phyloP scores from a whole-genome alignment of 1,140 invertebrate genomes.

The Vanessa tameamea region DNA sequence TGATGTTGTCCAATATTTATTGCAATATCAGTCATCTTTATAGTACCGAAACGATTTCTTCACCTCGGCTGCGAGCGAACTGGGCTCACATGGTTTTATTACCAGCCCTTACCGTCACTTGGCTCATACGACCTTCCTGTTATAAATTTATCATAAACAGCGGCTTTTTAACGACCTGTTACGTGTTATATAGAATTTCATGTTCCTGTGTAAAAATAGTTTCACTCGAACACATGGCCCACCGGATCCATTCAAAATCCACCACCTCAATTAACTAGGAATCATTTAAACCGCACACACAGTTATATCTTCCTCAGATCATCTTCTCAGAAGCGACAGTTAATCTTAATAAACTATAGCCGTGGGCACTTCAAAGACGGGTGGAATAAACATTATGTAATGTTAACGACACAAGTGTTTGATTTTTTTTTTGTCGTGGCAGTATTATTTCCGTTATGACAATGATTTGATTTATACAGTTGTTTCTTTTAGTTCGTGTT shows the following conservation, averaged over 20 bases:
- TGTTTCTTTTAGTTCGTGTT: too few relatives aligned
- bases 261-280: not conserved
- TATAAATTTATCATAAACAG: too few relatives aligned
- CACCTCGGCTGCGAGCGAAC: too few relatives aligned
- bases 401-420: not conserved
- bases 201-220: not conserved
- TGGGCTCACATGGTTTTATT: too few relatives aligned
- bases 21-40: too few relatives aligned
- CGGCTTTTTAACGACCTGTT: too few relatives aligned
- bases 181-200: too few relatives aligned
- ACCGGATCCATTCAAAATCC: not conserved
- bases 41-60: too few relatives aligned
- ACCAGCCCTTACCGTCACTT: too few relatives aligned
- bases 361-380: not conserved
- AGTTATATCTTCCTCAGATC: not conserved
- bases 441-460: not conserved
- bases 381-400: not conserved
- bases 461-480: too few relatives aligned
- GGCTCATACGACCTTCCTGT: too few relatives aligned
- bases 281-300: not conserved
- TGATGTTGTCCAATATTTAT: too few relatives aligned
- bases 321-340: constrained; percentile 1
- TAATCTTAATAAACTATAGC: constrained; percentile 4
- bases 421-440: not conserved
- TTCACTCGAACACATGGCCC: not conserved